Evolutionary conservation across 2,888 invertebrate species (phyloP).

Genomic region (Chesias legatella): DNA sequence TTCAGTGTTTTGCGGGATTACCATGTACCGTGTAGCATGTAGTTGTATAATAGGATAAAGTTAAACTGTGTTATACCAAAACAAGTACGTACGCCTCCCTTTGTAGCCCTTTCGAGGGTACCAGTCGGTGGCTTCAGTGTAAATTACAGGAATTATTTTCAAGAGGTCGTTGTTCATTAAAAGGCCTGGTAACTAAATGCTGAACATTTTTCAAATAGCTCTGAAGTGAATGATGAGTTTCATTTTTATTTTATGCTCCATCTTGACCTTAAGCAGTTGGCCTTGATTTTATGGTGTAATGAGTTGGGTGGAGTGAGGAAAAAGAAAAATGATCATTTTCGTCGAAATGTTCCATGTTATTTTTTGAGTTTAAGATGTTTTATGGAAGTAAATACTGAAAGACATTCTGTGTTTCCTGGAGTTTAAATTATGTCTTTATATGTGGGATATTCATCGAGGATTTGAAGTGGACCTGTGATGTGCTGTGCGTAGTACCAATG

Average conservation of each 20-base stretch:
- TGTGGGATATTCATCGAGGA: too few relatives aligned
- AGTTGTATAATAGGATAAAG: slow-evolving; percentile 26
- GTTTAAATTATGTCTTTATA: too few relatives aligned
- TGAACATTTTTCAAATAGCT: slow-evolving; percentile 18
- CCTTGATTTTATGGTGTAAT: slow-evolving; percentile 12
- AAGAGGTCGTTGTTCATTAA: slow-evolving; percentile 31
- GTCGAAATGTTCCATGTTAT: slow-evolving; percentile 3
- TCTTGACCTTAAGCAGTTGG: slow-evolving; percentile 17
- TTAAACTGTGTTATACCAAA: slow-evolving; percentile 33
- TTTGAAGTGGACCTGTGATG: too few relatives aligned
- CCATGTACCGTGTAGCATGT: slow-evolving; percentile 11
- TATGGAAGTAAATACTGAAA: too few relatives aligned
- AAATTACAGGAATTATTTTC: slow-evolving; percentile 40
- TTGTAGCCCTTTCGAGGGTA: slow-evolving; percentile 31
- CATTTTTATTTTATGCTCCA: slow-evolving; percentile 14
- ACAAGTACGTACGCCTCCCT: slow-evolving; percentile 30
- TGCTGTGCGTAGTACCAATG: too few relatives aligned
- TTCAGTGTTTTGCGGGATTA: slow-evolving; percentile 18
- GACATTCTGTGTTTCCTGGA: too few relatives aligned
- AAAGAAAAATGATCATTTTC: slow-evolving; percentile 8
- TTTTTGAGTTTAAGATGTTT: neutral
- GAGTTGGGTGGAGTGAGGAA: slow-evolving; percentile 5
- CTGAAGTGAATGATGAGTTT: slow-evolving; percentile 17
- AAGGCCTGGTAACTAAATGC: slow-evolving; percentile 11
- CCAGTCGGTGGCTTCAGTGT: slow-evolving; percentile 36